These are phyloP conservation scores for Melitaea cinxia DNA, from an alignment of 1,140 invertebrate genomes.

Conservation along the genomic window DNA sequence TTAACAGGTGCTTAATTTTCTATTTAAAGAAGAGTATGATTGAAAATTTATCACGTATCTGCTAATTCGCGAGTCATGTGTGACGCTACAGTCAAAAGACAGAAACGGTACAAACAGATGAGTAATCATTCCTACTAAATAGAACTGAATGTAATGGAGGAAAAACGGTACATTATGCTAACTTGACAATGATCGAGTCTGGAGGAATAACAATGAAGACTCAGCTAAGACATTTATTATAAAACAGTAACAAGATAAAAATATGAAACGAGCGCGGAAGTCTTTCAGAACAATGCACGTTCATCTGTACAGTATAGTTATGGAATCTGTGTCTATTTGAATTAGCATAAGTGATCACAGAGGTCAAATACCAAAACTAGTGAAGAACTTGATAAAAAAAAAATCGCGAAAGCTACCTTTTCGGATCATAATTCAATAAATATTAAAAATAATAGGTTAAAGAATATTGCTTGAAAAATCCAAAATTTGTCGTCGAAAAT, in stretches of 20 bases:
- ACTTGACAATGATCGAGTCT: constrained; percentile 17
- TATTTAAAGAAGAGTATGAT: background rate
- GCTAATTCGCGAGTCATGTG: constrained; percentile 36
- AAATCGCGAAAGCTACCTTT: background rate
- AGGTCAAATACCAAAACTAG: background rate
- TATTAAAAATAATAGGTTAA: too few species aligned
- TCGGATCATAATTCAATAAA: too few species aligned
- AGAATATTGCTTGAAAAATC: too few species aligned
- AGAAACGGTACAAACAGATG: constrained; percentile 22
- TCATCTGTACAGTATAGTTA: background rate
- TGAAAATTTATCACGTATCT: constrained; percentile 1
- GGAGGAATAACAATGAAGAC: background rate
- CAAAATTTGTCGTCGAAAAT: too few species aligned
- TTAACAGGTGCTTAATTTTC: background rate
- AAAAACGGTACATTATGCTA: constrained; percentile 19
- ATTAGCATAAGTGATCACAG: constrained; percentile 1
- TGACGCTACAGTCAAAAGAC: constrained; percentile 22
- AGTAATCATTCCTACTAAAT: constrained; percentile 17
- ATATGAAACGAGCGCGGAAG: constrained; percentile 2
- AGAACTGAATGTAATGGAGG: constrained; percentile 12
- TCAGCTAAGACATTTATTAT: constrained; percentile 1
- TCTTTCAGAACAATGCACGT: constrained; percentile 1
- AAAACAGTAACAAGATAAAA: background rate
- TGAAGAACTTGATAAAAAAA: background rate
- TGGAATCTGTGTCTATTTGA: background rate